Evolutionary conservation across 2,113 vertebrate species (phyloP).

Genomic region (Lophius piscatorius): DNA sequence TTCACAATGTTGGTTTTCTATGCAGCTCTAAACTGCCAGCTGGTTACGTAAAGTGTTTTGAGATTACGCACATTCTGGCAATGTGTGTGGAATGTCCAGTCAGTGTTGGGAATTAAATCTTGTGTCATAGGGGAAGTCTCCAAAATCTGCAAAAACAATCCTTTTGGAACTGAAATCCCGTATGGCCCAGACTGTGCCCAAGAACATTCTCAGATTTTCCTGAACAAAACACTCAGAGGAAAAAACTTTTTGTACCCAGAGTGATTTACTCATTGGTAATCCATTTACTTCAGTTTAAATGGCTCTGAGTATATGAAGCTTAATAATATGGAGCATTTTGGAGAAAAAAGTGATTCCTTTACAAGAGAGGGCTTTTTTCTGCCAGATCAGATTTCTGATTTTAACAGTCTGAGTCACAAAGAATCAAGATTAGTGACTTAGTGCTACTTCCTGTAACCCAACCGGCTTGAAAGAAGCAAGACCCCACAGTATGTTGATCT

Average conservation of each 20-base stretch:
- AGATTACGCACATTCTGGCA: slow-evolving; percentile 76
- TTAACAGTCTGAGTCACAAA: slow-evolving; percentile 69
- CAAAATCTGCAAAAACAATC: slow-evolving; percentile 64
- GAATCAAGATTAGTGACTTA: slow-evolving; percentile 65
- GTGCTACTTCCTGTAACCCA: slow-evolving; percentile 72
- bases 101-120: slow-evolving; percentile 71
- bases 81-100: slow-evolving; percentile 80
- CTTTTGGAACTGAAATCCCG: slow-evolving; percentile 29
- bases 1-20: slow-evolving; percentile 38
- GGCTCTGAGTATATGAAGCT: not conserved
- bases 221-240: slow-evolving; percentile 14
- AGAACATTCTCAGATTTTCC: slow-evolving; percentile 25
- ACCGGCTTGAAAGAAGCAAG: slow-evolving; percentile 44
- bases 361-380: slow-evolving; percentile 61
- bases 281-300: not conserved
- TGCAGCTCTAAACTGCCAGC: slow-evolving; percentile 53
- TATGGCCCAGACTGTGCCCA: slow-evolving; percentile 39
- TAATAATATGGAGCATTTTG: slow-evolving; percentile 26
- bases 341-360: slow-evolving; percentile 16
- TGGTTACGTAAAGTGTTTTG: slow-evolving; percentile 78
- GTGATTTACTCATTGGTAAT: not conserved
- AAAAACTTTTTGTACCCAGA: not conserved
- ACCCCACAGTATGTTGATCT: slow-evolving; percentile 59
- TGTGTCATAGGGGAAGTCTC: slow-evolving; percentile 66
- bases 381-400: slow-evolving; percentile 65